phyloP scores from a whole-genome alignment of 2,888 invertebrate genomes.

The Pherbina coryleti region DNA sequence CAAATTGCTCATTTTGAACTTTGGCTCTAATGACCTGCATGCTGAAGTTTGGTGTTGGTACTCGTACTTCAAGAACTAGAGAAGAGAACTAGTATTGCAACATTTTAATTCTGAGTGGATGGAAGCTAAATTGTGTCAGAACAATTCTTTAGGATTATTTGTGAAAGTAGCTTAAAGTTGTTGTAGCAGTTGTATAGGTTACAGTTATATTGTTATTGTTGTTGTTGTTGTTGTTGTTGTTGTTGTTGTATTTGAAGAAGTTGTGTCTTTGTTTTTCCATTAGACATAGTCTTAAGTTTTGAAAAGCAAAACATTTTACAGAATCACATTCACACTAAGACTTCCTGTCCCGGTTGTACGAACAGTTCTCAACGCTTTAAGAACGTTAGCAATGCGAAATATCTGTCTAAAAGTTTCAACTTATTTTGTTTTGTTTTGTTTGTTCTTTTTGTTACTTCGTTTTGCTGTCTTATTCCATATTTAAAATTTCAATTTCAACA shows the following conservation, averaged over 20 bases:
- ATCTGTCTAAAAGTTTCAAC: too few relatives aligned
- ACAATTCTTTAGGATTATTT: constrained; percentile 10
- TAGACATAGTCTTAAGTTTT: too few relatives aligned
- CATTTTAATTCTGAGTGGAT: not conserved
- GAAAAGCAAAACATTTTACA: too few relatives aligned
- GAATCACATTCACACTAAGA: too few relatives aligned
- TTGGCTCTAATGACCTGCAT: constrained; percentile 27
- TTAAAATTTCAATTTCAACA: not conserved
- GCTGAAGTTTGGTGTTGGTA: not conserved
- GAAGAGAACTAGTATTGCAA: not conserved
- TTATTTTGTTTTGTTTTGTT: not conserved
- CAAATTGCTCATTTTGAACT: constrained; percentile 4
- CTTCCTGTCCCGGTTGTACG: too few relatives aligned
- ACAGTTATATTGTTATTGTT: not conserved
- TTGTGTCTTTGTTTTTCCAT: too few relatives aligned
- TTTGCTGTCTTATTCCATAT: not conserved
- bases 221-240: not conserved
- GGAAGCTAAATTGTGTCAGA: constrained; percentile 7
- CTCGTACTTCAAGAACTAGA: not conserved
- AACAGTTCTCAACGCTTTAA: too few relatives aligned
- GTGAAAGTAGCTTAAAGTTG: constrained; percentile 14
- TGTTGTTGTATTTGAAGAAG: not conserved
- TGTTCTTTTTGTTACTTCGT: not conserved
- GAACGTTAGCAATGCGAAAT: too few relatives aligned
- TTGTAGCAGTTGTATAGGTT: not conserved